Conservation (phyloP, 2,888 invertebrate genomes). For the Ypsolopha scabrella region DNA sequence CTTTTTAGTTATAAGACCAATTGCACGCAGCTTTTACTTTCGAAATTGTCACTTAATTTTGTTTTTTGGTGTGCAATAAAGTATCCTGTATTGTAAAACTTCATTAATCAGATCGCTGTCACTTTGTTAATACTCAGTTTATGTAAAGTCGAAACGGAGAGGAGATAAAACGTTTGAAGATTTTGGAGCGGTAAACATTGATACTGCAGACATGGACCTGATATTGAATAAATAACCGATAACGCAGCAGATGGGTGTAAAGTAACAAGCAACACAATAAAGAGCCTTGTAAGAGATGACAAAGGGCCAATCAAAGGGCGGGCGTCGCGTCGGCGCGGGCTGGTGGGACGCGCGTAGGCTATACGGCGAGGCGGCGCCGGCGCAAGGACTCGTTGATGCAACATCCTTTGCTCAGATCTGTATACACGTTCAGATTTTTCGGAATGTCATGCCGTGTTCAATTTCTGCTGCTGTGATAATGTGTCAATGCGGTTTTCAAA, state of each 20-base stretch:
- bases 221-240: no score
- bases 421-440: neutral
- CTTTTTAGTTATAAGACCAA: no score
- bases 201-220: no score
- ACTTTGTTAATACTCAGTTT: no score
- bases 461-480: no score
- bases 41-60: no score
- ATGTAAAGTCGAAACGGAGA: no score
- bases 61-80: no score
- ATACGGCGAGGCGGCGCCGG: neutral
- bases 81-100: no score
- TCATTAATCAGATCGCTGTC: no score
- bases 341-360: constrained; percentile 4
- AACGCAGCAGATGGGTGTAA: neutral
- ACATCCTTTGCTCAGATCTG: constrained; percentile 31
- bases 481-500: no score
- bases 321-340: neutral
- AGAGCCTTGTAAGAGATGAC: neutral
- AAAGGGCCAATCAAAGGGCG: constrained; percentile 3
- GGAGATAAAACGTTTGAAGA: neutral
- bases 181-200: neutral
- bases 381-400: constrained; percentile 33
- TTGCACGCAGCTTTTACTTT: no score
- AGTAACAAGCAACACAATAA: neutral
- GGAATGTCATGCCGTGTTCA: neutral